Evolutionary conservation across 2,797 vertebrate species (phyloP).

Genomic region (Crenichthys baileyi): DNA sequence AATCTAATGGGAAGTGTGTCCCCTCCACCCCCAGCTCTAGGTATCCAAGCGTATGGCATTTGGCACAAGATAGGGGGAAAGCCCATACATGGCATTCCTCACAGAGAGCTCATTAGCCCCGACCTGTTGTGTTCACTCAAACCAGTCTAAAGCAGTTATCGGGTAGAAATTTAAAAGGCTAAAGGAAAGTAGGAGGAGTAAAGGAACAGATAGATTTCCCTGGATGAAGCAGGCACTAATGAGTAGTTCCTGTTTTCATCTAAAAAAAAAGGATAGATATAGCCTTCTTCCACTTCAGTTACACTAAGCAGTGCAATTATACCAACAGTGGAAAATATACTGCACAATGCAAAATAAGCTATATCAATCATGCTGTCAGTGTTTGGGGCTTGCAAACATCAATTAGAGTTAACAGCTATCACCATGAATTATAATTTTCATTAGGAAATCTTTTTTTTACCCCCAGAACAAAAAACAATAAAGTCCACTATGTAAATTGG

Average conservation of each 20-base stretch:
- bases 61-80: slow-evolving; percentile 35
- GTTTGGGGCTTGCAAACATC: background rate
- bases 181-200: slow-evolving; percentile 3
- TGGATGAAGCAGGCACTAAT: slow-evolving; percentile 46
- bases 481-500: no score
- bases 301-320: no score
- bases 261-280: slow-evolving; percentile 25
- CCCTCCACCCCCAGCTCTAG: slow-evolving; percentile 12
- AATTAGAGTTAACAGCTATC: background rate
- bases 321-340: background rate
- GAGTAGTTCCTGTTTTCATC: slow-evolving; percentile 62
- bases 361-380: no score
- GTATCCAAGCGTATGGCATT: slow-evolving; percentile 33
- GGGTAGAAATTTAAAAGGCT: slow-evolving; percentile 57
- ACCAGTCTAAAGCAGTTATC: slow-evolving; percentile 59
- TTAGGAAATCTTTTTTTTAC: no score
- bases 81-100: slow-evolving; percentile 61
- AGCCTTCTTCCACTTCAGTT: no score
- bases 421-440: no score
- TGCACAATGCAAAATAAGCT: background rate
- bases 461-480: no score
- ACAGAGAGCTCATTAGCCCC: slow-evolving; percentile 67
- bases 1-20: background rate
- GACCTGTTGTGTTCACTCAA: slow-evolving; percentile 72
- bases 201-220: slow-evolving; percentile 38